Evolutionary conservation across 2,113 vertebrate genomes (phyloP), one percentile per base, ranked within the genome.

Genomic region (Callorhinus ursinus): DNA sequence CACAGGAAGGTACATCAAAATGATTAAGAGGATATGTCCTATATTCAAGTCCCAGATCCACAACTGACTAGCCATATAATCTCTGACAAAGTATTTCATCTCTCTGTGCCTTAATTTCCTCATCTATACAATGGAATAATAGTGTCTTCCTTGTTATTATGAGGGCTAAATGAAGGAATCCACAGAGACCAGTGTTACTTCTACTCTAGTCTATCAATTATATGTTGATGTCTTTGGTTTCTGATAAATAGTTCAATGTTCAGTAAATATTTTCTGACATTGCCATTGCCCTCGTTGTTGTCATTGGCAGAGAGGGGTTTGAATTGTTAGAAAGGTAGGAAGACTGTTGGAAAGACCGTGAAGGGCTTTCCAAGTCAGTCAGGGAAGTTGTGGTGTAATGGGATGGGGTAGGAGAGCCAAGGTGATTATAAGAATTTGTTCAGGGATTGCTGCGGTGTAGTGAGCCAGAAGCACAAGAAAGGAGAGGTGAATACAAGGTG

Each of bases 391-490:
- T 49, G 74, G 7, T 26, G 46, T 80, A 22, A 88, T 90, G 88
- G 83, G 28, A 85, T 90, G 88, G 83, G 69, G 55, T 65, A 85
- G 84, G 94, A 97, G 55, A 95, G 63, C 28, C 57, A 61, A 87
- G 33, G 76, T 71, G 65, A 65, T 65, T 71, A 69, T 49, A 90
- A 65, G 57, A 88, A 76, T 92, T 67, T 31, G 2, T 71, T 92
- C 12, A 7, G 51, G 81, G 55, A 81, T 92, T 59, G 33, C 63
- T 26, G 14, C 71, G 57, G 81, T 76, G 24, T 36, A 96, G 84
- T 63, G 51, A 96, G 51, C 39, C 84, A 95, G 49, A 81, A 87
- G n/a, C 36, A 92, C 61, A 92, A 92, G 53, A 93, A 95, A 90
- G 76, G 53, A 97, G 51, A 96, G 87, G 63, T 92, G 93, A 92